These are phyloP conservation scores for Rutilus rutilus DNA, from an alignment of 2,113 vertebrate genomes.

Conservation along the genomic window DNA sequence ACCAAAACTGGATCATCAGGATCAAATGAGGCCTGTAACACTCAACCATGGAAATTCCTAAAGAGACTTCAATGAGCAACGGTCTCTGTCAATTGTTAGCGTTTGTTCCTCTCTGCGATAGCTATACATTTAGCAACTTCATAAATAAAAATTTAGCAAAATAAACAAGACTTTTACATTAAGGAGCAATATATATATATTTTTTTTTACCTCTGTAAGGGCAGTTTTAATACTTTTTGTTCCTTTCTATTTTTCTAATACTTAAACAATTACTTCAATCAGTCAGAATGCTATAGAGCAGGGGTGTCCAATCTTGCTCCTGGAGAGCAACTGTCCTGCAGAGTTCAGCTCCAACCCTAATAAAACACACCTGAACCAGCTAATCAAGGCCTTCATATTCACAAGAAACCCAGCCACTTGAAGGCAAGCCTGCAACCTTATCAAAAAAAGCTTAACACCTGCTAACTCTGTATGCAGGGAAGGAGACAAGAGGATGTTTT, in stretches of 20 bases:
- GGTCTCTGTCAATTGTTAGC: not conserved
- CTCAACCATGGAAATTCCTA: slow-evolving; percentile 63
- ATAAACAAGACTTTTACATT: not conserved
- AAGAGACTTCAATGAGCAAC: slow-evolving; percentile 62
- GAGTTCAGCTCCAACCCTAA: no score
- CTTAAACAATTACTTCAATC: no score
- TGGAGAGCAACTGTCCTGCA: no score
- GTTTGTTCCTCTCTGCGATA: slow-evolving; percentile 18
- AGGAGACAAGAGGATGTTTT: not conserved
- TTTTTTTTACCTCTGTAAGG: no score
- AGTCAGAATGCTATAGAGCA: no score
- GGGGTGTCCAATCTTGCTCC: no score
- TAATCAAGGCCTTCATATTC: no score
- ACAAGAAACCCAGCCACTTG: not conserved
- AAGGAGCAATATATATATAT: no score
- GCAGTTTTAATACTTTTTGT: no score
- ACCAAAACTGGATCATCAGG: slow-evolving; percentile 68
- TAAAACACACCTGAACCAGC: no score
- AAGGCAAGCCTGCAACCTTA: not conserved
- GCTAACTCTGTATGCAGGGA: not conserved
- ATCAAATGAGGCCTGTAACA: slow-evolving; percentile 72
- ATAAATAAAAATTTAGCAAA: not conserved
- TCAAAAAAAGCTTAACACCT: not conserved
- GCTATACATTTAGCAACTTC: not conserved
- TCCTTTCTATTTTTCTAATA: no score